A percentile compares a stretch with the other conserved stretches of the same genome.
Conservation (phyloP, 2,113 vertebrate species). For the Laterallus jamaicensis region DNA sequence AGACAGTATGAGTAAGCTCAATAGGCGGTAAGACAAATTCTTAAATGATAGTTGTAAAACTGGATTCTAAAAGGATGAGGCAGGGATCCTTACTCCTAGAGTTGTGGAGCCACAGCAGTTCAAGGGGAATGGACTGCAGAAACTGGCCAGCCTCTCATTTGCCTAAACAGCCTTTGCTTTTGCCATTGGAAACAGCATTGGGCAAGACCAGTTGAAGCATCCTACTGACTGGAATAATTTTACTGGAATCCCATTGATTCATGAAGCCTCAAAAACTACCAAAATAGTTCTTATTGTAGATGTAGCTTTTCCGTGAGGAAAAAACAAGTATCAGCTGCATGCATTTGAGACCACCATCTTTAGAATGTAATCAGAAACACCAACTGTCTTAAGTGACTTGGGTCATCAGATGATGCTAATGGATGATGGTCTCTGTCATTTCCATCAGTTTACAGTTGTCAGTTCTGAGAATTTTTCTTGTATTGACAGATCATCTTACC, state of each 20-base stretch:
- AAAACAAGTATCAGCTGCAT: neutral
- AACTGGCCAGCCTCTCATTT: neutral
- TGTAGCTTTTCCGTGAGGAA: neutral
- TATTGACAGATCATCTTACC: neutral
- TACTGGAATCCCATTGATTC: neutral
- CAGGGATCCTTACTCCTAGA: neutral
- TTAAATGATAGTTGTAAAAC: neutral
- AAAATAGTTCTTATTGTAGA: neutral
- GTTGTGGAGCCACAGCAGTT: neutral
- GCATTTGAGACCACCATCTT: neutral
- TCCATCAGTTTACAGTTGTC: neutral
- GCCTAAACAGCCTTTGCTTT: neutral
- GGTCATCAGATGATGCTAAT: neutral
- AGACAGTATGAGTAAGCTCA: neutral
- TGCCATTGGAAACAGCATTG: neutral
- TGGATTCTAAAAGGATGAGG: neutral
- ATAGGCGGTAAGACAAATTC: neutral
- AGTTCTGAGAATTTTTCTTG: neutral
- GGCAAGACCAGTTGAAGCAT: neutral
- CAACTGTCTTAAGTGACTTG: neutral
- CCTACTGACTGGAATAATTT: neutral
- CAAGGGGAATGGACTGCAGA: neutral
- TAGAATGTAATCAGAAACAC: neutral
- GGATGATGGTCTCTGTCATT: neutral
- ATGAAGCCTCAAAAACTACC: neutral